These are phyloP conservation scores for Escarpia spicata DNA, from an alignment of 2,888 invertebrate species.

Conservation along the genomic window DNA sequence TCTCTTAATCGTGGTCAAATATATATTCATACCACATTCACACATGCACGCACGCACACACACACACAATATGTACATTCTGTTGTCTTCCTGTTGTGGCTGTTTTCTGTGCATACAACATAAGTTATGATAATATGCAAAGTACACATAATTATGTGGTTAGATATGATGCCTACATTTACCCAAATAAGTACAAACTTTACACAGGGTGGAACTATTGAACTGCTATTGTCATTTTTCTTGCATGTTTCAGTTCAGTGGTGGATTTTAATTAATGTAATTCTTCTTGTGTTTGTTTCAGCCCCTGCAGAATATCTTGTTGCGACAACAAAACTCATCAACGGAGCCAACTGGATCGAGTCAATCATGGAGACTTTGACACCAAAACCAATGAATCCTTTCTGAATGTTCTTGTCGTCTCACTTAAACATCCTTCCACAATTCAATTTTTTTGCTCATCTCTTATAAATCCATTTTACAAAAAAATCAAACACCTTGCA, in stretches of 20 bases:
- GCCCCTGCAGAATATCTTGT: conserved; percentile 73
- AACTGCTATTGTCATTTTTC: background rate
- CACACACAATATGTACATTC: background rate
- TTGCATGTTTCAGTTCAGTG: background rate
- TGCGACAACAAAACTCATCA: conserved; percentile 90
- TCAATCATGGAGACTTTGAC: conserved; percentile 43
- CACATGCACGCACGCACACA: background rate
- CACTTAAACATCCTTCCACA: background rate
- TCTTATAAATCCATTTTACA: background rate
- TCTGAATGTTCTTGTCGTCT: conserved; percentile 28
- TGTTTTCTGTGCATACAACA: background rate
- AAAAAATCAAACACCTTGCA: background rate
- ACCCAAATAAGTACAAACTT: background rate
- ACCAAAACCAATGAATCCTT: conserved; percentile 42
- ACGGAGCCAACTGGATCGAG: conserved; percentile 83
- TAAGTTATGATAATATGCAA: background rate
- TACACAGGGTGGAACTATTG: background rate
- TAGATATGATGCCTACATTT: background rate
- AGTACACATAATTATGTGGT: background rate
- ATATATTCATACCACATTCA: background rate
- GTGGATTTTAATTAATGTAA: background rate
- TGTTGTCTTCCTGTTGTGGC: background rate
- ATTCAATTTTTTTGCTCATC: background rate
- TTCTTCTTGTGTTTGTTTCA: conserved; percentile 47
- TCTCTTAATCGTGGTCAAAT: background rate